Evolutionary conservation across 1,140 invertebrate genomes (phyloP), one percentile per base, ranked within the genome.

Genomic region (Tetranychus urticae): DNA sequence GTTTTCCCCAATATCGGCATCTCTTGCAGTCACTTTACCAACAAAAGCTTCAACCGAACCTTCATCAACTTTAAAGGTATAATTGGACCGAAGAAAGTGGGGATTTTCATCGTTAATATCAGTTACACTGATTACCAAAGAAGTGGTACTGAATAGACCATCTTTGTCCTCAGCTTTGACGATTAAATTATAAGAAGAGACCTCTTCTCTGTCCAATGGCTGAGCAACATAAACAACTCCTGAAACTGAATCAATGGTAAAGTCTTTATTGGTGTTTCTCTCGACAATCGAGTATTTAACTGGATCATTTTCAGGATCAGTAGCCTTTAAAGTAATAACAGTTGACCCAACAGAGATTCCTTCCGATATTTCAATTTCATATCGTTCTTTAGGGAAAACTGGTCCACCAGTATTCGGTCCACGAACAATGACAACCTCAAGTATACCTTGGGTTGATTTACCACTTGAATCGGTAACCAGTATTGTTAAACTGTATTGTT

Each of bases 271-370:
- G 85, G 85, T 75, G 14, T 63, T 58, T 48, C 66, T 84, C 54
- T 81, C 78, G 46, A 82, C 80, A 58, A 92, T 80, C 36, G 81
- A 80, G 71, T 92, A 92, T 1, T 78, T 78, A 50, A 93, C 87
- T 47, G 78, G 77, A 69, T 92, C 91, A 71, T 91, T 89, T 61
- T 90, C 87, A 33, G 86, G 86, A 76, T 91, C 87, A 65, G 81
- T 74, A 2, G 87, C 86, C 80, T 86, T 71, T 31, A 67, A 7
- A 36, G 81, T 82, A 0, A 81, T 81, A 1, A 88, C 83, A 1
- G 85, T 84, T 2, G 86, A 84, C 67, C 86, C 86, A 63, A 88
- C 82, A 6, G 84, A 81, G 1, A 85, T 85, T 14, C 86, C 85
- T 70, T 89, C 86, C 65, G 85, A 88, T 5, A 90, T 83, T 67